These are phyloP conservation scores for Troides aeacus DNA, from an alignment of 2,888 invertebrate species.

Conservation along the genomic window DNA sequence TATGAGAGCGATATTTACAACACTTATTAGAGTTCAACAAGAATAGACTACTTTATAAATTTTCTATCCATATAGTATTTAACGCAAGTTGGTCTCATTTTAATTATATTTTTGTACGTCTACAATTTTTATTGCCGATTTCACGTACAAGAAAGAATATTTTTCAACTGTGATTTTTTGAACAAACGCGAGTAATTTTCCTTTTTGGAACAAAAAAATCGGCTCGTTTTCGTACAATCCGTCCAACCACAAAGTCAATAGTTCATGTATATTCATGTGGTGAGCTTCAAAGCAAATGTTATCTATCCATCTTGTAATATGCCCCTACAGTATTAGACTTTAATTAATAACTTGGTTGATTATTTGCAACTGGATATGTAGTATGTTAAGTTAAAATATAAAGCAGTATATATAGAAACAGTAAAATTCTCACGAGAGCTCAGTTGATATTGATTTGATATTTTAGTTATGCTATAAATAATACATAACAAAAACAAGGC, in stretches of 20 bases:
- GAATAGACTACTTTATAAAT: no score
- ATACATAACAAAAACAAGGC: no score
- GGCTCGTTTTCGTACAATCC: not conserved
- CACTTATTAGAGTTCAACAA: no score
- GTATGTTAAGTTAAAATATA: not conserved
- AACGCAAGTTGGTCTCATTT: not conserved
- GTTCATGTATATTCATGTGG: slow-evolving; percentile 12
- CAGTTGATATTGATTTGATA: no score
- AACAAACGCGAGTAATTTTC: not conserved
- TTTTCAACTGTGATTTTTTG: not conserved
- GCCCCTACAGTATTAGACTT: not conserved
- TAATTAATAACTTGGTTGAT: not conserved
- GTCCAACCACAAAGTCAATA: slow-evolving; percentile 9
- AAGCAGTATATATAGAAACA: not conserved
- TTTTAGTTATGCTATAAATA: no score
- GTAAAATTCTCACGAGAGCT: not conserved
- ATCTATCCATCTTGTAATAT: not conserved
- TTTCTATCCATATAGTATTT: no score
- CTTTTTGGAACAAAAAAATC: not conserved
- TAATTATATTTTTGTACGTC: not conserved
- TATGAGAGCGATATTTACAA: no score
- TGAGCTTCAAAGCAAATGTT: slow-evolving; percentile 13
- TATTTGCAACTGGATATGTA: not conserved
- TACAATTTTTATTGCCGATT: not conserved
- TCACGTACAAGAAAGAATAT: not conserved